A percentile compares a stretch with the other conserved stretches of the same genome.
phyloP scores from a whole-genome alignment of 2,888 invertebrate genomes.

The Heliconius ismenius region DNA sequence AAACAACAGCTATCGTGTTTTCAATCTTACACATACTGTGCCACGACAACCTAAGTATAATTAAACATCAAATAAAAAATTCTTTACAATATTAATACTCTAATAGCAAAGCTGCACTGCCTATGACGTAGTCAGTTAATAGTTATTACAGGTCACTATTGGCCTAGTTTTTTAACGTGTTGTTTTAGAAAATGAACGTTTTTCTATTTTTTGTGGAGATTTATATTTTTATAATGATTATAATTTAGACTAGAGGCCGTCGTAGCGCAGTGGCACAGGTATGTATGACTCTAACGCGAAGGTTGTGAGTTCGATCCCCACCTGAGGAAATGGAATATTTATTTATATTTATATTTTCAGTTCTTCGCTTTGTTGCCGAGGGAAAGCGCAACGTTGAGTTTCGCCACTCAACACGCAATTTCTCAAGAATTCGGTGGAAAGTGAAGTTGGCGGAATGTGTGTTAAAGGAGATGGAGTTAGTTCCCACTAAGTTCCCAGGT shows the following conservation, averaged over 20 bases:
- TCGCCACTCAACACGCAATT: neutral
- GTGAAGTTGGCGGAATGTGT: too few species aligned
- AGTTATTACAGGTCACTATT: slow-evolving; percentile 4
- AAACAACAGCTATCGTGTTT: too few species aligned
- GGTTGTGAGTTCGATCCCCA: too few species aligned
- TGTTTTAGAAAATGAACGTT: slow-evolving; percentile 11
- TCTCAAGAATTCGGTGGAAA: too few species aligned
- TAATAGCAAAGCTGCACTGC: slow-evolving; percentile 7
- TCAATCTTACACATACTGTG: neutral
- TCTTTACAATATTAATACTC: slow-evolving; percentile 6
- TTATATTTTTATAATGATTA: neutral
- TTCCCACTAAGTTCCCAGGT: too few species aligned
- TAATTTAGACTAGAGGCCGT: too few species aligned
- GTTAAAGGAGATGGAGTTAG: too few species aligned
- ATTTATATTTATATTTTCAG: neutral
- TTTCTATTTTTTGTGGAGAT: neutral
- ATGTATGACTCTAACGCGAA: too few species aligned
- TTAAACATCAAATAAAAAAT: neutral
- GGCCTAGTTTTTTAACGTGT: slow-evolving; percentile 13
- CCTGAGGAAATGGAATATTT: neutral
- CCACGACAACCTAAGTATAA: neutral
- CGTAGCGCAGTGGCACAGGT: too few species aligned
- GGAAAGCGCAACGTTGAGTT: neutral
- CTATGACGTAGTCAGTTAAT: slow-evolving; percentile 12
- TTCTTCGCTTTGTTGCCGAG: neutral